Conservation (phyloP, 2,113 vertebrate genomes). For the Amia ocellicauda region DNA sequence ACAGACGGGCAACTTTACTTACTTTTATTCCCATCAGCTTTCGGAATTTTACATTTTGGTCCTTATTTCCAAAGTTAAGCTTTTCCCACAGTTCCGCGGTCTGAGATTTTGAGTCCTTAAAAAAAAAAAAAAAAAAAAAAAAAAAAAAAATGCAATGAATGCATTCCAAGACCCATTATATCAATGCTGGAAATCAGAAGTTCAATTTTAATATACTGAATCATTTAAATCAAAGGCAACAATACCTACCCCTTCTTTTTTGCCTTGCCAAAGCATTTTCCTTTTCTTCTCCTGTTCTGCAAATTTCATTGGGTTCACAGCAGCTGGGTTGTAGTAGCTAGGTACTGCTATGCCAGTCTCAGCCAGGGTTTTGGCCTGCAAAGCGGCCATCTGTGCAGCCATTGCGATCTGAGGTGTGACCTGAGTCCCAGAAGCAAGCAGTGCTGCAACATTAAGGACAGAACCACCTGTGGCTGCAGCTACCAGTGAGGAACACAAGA, state of each 20-base stretch:
- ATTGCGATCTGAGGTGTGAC: slow-evolving; percentile 97
- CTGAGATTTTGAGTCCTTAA: slow-evolving; percentile 92
- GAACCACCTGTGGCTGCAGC: slow-evolving; percentile 77
- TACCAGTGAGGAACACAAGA: too few relatives aligned
- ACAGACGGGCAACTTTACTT: slow-evolving; percentile 28
- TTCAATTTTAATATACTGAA: not conserved
- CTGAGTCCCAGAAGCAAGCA: slow-evolving; percentile 92
- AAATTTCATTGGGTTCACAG: slow-evolving; percentile 96
- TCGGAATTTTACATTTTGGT: slow-evolving; percentile 98
- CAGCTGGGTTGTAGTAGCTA: slow-evolving; percentile 94
- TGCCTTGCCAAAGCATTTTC: slow-evolving; percentile 97
- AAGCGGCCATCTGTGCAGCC: slow-evolving; percentile 96
- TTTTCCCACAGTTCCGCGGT: slow-evolving; percentile 98
- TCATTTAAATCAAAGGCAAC: not conserved
- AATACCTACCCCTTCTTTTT: slow-evolving; percentile 90
- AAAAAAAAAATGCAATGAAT: too few relatives aligned
- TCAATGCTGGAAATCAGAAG: too few relatives aligned
- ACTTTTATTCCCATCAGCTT: slow-evolving; percentile 99
- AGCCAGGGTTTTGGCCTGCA: slow-evolving; percentile 92
- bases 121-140: slow-evolving; percentile 22
- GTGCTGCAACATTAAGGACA: slow-evolving; percentile 88
- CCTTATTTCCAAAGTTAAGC: slow-evolving; percentile 97
- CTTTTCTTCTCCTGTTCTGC: slow-evolving; percentile 96
- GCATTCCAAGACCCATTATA: not conserved
- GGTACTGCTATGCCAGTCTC: slow-evolving; percentile 97